Evolutionary conservation across 1,140 invertebrate species (phyloP).

Genomic region (Antheraea pernyi): DNA sequence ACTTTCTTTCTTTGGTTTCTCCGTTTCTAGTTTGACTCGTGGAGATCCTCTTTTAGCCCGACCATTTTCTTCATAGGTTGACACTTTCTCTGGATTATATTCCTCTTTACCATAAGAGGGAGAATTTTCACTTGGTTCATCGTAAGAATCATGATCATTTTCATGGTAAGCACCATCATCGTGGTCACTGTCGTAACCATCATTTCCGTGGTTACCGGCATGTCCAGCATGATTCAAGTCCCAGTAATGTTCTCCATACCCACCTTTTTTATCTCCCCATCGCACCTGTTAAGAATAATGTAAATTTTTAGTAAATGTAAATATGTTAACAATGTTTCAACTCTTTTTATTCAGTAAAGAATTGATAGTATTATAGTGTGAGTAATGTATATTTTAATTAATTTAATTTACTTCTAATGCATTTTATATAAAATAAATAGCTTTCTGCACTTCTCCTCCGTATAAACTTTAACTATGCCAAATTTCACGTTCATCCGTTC

Average conservation of each 20-base stretch:
- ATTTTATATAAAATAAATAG: too few relatives aligned
- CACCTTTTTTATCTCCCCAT: conserved; percentile 92
- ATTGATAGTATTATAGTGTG: too few relatives aligned
- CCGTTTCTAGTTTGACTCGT: conserved; percentile 31
- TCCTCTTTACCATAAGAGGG: conserved; percentile 47
- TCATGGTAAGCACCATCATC: conserved; percentile 55
- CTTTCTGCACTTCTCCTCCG: too few relatives aligned
- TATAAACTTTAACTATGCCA: too few relatives aligned
- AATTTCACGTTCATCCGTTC: too few relatives aligned
- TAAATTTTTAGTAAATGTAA: too few relatives aligned
- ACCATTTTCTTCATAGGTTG: conserved; percentile 49
- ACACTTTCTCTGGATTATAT: conserved; percentile 47
- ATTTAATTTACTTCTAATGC: too few relatives aligned
- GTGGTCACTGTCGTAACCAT: conserved; percentile 42
- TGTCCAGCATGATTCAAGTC: conserved; percentile 88
- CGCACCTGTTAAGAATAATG: conserved; percentile 81
- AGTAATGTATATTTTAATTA: too few relatives aligned
- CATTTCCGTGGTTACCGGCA: conserved; percentile 53
- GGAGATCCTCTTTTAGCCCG: conserved; percentile 59
- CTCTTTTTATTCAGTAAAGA: too few relatives aligned
- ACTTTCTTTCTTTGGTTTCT: conserved; percentile 22
- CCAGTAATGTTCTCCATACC: conserved; percentile 94
- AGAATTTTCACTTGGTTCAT: conserved; percentile 48
- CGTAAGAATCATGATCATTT: conserved; percentile 42
- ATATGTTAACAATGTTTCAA: too few relatives aligned